A percentile compares a stretch with the other conserved stretches of the same genome.
Evolutionary conservation across 2,888 invertebrate species (phyloP).

Genomic region (Clitarchus hookeri): DNA sequence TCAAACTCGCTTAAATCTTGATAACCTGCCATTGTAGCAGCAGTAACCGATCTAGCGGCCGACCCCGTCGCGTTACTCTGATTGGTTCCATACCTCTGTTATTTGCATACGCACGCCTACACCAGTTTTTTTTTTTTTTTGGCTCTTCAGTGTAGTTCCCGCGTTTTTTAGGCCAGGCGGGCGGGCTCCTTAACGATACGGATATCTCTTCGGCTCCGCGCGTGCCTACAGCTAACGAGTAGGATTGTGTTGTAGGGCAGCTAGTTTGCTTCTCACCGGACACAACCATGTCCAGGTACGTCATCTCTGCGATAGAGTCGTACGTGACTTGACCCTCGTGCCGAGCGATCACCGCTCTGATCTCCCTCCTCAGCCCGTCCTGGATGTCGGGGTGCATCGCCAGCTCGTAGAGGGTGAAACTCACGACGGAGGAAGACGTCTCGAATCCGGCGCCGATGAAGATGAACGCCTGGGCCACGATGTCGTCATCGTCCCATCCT

Average conservation of each 20-base stretch:
- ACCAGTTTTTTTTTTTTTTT: too few relatives aligned
- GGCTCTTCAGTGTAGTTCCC: too few relatives aligned
- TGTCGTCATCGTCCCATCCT: slow-evolving; percentile 4
- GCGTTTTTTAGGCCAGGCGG: too few relatives aligned
- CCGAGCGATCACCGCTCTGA: neutral
- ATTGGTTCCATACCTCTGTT: too few relatives aligned
- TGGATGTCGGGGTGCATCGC: slow-evolving; percentile 18
- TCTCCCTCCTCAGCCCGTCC: neutral
- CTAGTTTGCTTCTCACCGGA: neutral
- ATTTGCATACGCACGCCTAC: too few relatives aligned
- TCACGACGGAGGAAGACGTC: slow-evolving; percentile 10
- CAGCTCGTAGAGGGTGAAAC: slow-evolving; percentile 19
- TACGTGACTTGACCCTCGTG: neutral
- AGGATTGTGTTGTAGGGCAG: neutral
- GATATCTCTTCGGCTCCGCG: too few relatives aligned
- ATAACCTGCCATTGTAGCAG: too few relatives aligned
- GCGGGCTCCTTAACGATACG: too few relatives aligned
- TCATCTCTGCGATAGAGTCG: neutral
- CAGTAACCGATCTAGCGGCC: too few relatives aligned
- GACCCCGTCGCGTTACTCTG: too few relatives aligned
- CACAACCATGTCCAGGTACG: slow-evolving; percentile 25
- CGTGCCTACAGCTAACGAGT: too few relatives aligned
- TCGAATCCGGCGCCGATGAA: slow-evolving; percentile 24
- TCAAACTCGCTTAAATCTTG: too few relatives aligned
- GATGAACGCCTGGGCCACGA: slow-evolving; percentile 17